These are phyloP conservation scores for Pholis gunnellus DNA, from an alignment of 2,113 vertebrate genomes.

Conservation along the genomic window DNA sequence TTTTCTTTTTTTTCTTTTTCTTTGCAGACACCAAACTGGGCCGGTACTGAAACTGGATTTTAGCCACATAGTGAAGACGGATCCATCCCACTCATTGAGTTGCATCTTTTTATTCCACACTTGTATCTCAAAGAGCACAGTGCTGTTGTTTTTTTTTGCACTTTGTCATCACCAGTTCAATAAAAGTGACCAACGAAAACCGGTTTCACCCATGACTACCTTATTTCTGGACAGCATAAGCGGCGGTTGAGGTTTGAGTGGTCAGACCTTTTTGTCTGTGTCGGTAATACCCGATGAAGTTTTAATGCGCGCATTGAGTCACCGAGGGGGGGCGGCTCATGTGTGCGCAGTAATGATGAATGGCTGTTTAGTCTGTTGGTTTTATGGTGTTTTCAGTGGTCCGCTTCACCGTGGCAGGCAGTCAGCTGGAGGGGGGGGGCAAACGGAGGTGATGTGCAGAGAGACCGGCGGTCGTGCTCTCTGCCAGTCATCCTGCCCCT, in stretches of 20 bases:
- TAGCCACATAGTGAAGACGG: slow-evolving; percentile 48
- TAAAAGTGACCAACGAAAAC: slow-evolving; percentile 79
- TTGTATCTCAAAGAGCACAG: slow-evolving; percentile 65
- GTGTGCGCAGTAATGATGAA: slow-evolving; percentile 79
- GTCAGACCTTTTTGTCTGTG: slow-evolving; percentile 70
- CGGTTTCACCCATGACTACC: slow-evolving; percentile 73
- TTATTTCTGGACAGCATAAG: slow-evolving; percentile 82
- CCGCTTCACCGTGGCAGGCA: slow-evolving; percentile 66
- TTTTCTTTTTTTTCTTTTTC: slow-evolving; percentile 39
- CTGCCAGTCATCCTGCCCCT: slow-evolving; percentile 79
- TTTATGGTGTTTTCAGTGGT: slow-evolving; percentile 81
- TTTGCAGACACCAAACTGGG: slow-evolving; percentile 78
- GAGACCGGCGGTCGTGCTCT: slow-evolving; percentile 74
- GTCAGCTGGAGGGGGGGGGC: slow-evolving; percentile 53
- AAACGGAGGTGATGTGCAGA: slow-evolving; percentile 77
- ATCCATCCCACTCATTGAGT: slow-evolving; percentile 52
- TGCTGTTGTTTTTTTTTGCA: slow-evolving; percentile 57
- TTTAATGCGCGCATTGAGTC: slow-evolving; percentile 83
- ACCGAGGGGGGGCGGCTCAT: slow-evolving; percentile 75
- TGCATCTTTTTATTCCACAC: slow-evolving; percentile 49
- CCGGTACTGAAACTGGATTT: slow-evolving; percentile 76
- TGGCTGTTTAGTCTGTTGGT: slow-evolving; percentile 84
- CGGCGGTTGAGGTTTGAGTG: slow-evolving; percentile 75
- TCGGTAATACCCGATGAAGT: slow-evolving; percentile 82
- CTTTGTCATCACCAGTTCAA: slow-evolving; percentile 80